Conservation (phyloP, 2,113 vertebrate genomes). For the Pterocles orientalis region DNA sequence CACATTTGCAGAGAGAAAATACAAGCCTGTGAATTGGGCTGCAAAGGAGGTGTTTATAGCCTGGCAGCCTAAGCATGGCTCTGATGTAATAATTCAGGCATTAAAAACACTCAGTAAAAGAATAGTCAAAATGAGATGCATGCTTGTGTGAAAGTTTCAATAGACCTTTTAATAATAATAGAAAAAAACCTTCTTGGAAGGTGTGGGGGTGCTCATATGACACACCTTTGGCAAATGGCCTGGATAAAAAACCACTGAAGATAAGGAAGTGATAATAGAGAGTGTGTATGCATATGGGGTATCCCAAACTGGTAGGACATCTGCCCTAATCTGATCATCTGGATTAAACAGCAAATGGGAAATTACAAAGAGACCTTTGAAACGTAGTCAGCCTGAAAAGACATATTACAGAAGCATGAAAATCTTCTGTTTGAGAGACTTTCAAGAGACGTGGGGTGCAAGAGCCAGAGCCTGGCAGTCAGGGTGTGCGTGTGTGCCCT, state of each 20-base stretch:
- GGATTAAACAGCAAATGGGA: background rate
- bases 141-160: background rate
- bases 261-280: background rate
- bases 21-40: background rate
- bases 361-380: background rate
- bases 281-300: background rate
- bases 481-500: accelerated
- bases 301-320: background rate
- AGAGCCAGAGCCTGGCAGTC: accelerated
- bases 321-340: background rate
- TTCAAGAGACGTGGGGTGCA: accelerated
- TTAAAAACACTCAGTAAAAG: background rate
- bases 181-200: background rate
- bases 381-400: background rate
- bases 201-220: background rate
- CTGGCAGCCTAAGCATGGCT: background rate
- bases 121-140: background rate
- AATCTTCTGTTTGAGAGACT: background rate
- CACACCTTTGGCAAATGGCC: background rate
- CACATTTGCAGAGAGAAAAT: background rate
- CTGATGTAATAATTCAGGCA: background rate
- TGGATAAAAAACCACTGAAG: background rate
- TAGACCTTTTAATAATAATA: background rate
- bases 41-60: background rate
- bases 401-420: background rate